Conservation (phyloP, 2,113 vertebrate genomes). For the Falcunculus frontatus region DNA sequence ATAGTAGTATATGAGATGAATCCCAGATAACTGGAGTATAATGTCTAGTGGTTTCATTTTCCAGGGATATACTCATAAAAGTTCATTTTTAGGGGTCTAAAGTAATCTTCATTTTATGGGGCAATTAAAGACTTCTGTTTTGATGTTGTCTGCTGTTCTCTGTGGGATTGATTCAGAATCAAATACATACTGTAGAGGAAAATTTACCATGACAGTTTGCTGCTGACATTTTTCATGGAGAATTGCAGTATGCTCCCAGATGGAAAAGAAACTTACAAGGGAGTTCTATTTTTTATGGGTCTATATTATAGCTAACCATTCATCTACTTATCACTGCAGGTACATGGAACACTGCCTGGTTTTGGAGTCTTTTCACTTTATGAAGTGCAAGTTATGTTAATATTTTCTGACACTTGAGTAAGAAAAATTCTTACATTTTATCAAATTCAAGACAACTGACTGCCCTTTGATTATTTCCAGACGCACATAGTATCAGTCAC, state of each 20-base stretch:
- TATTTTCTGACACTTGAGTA: constrained; percentile 46
- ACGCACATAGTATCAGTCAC: background rate
- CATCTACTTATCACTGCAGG: constrained; percentile 42
- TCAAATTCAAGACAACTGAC: background rate
- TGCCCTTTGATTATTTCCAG: constrained; percentile 16
- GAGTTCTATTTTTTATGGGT: background rate
- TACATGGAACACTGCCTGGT: constrained; percentile 62
- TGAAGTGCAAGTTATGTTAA: constrained; percentile 44
- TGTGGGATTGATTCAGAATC: background rate
- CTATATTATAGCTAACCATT: background rate
- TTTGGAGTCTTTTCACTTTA: constrained; percentile 41
- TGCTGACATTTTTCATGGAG: background rate
- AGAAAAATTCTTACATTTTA: constrained; percentile 40
- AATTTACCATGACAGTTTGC: background rate
- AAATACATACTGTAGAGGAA: background rate
- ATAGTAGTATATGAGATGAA: background rate
- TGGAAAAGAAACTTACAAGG: background rate
- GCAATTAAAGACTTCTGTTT: background rate
- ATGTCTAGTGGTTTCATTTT: background rate
- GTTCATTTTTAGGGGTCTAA: background rate
- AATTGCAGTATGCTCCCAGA: background rate
- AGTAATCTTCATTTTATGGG: background rate
- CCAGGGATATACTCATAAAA: background rate
- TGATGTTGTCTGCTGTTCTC: background rate
- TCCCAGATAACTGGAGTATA: background rate